A percentile compares a stretch with the other conserved stretches of the same genome.
phyloP scores from a whole-genome alignment of 1,140 invertebrate genomes.

The Atopsyche davidsoni region DNA sequence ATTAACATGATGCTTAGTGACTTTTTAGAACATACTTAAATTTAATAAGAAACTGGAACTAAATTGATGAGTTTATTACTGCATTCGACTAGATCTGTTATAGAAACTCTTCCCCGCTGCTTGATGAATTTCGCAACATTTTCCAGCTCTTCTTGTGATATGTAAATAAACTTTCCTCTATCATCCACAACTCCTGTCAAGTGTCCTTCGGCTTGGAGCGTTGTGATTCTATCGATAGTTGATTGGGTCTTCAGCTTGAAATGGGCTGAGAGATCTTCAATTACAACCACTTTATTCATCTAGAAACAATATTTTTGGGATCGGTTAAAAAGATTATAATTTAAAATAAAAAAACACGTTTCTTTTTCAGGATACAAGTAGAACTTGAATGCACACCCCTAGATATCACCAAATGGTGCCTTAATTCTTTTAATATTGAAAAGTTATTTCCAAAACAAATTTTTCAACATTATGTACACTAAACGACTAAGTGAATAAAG shows the following conservation, averaged over 20 bases:
- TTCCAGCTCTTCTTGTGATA: slow-evolving; percentile 84
- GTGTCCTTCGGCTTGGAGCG: slow-evolving; percentile 72
- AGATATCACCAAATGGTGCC: too few relatives aligned
- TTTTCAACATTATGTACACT: not conserved
- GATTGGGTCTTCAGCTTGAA: slow-evolving; percentile 92
- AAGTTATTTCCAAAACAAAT: too few relatives aligned
- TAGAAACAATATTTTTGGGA: slow-evolving; percentile 27
- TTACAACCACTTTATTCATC: slow-evolving; percentile 86
- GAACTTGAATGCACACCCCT: too few relatives aligned
- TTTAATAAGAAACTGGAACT: slow-evolving; percentile 50
- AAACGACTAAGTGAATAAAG: slow-evolving; percentile 34
- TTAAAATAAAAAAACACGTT: too few relatives aligned
- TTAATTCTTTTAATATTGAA: too few relatives aligned
- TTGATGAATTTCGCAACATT: slow-evolving; percentile 94
- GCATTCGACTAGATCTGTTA: slow-evolving; percentile 87
- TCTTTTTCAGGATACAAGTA: too few relatives aligned
- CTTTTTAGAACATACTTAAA: slow-evolving; percentile 9
- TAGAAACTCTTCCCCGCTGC: slow-evolving; percentile 90
- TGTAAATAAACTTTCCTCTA: slow-evolving; percentile 98
- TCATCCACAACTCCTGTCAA: slow-evolving; percentile 97
- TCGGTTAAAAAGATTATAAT: not conserved
- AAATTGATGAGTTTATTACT: slow-evolving; percentile 92
- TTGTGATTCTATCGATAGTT: slow-evolving; percentile 78
- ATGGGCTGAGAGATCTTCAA: slow-evolving; percentile 88
- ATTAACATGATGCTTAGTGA: too few relatives aligned